Evolutionary conservation across 2,888 invertebrate genomes (phyloP).

Genomic region (Drosophila mulleri): DNA sequence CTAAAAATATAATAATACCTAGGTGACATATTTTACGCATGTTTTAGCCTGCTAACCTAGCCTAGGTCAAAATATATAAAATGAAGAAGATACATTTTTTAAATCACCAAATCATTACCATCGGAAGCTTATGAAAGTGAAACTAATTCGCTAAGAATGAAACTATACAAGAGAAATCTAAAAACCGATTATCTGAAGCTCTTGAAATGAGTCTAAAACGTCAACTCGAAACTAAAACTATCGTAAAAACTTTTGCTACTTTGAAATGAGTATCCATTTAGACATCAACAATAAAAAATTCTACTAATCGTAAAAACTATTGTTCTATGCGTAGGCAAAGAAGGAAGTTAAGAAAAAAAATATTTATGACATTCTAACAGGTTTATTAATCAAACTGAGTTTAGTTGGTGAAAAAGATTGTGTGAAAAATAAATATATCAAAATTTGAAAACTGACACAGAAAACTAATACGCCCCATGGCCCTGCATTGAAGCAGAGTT

Average conservation of each 20-base stretch:
- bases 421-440: not conserved
- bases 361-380: not conserved
- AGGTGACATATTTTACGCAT: not conserved
- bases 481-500: not conserved
- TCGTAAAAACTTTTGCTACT: not conserved
- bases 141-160: not conserved
- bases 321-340: not conserved
- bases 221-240: not conserved
- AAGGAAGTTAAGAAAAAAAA: not conserved
- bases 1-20: conserved; percentile 11
- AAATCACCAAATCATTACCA: not conserved
- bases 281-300: not conserved
- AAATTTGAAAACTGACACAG: not conserved
- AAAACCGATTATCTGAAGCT: not conserved
- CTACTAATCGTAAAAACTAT: no score
- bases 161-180: no score
- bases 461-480: not conserved
- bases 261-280: not conserved
- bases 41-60: not conserved
- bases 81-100: no score
- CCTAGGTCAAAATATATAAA: not conserved
- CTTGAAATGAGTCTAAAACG: not conserved
- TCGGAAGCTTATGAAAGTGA: not conserved
- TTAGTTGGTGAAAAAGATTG: not conserved
- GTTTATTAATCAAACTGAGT: not conserved